Conservation (phyloP, 2,888 invertebrate species). For the Seira sanloemensis region DNA sequence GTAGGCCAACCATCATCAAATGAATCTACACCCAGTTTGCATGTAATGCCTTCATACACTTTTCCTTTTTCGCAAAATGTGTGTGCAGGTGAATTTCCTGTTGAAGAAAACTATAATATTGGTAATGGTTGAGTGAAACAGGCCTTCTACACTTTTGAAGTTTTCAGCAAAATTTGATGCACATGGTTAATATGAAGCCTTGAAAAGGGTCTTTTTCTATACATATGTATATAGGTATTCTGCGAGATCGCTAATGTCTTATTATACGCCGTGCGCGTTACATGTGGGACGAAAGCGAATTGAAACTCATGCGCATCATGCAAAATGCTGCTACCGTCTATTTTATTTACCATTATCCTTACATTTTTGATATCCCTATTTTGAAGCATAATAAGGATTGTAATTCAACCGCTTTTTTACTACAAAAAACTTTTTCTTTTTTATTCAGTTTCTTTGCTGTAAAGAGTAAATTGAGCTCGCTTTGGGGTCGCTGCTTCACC, state of each 20-base stretch:
- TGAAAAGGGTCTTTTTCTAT: neutral
- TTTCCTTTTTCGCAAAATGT: too few species aligned
- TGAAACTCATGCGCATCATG: neutral
- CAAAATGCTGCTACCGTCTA: neutral
- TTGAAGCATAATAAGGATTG: neutral
- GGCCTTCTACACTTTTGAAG: neutral
- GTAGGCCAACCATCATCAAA: too few species aligned
- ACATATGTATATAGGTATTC: too few species aligned
- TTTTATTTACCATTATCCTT: neutral
- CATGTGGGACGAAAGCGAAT: neutral
- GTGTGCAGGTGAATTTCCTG: neutral
- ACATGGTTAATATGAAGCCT: neutral
- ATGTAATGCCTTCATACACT: too few species aligned
- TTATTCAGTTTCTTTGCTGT: neutral
- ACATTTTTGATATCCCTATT: neutral
- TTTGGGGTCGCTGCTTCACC: too few species aligned
- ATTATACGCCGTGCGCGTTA: neutral
- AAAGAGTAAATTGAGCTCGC: neutral
- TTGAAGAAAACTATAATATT: neutral
- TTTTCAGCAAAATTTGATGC: neutral
- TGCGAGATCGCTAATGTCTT: too few species aligned
- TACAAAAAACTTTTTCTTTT: neutral
- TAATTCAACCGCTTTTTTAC: neutral
- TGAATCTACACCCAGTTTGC: too few species aligned
- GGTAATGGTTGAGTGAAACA: neutral